Evolutionary conservation across 2,888 invertebrate species (phyloP).

Genomic region (Euplagia quadripunctaria): DNA sequence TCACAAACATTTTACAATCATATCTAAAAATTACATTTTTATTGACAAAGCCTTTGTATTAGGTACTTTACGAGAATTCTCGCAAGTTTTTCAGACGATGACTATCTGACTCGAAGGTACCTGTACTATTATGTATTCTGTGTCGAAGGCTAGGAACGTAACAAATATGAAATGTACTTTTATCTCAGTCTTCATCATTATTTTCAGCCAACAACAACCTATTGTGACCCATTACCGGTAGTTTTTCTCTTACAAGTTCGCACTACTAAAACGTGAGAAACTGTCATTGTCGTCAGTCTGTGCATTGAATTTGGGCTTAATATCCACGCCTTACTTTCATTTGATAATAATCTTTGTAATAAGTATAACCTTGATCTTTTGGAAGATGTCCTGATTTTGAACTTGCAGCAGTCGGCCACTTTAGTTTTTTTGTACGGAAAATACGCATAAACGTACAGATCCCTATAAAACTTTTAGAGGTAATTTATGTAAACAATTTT

Average conservation of each 20-base stretch:
- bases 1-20: too few species aligned
- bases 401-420: background rate
- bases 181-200: background rate
- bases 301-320: constrained; percentile 45
- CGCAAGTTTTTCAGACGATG: background rate
- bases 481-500: background rate
- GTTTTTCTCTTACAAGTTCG: background rate
- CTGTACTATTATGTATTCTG: too few species aligned
- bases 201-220: background rate
- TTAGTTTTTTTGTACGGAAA: background rate
- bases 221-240: background rate
- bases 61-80: background rate
- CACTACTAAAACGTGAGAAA: constrained; percentile 32
- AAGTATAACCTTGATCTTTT: constrained; percentile 41
- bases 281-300: constrained; percentile 25
- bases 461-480: background rate
- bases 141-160: background rate
- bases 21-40: background rate
- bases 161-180: background rate
- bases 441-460: background rate
- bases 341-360: constrained; percentile 38
- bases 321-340: constrained; percentile 37
- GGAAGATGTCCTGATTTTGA: background rate
- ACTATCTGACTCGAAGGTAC: too few species aligned
- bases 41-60: background rate